Evolutionary conservation across 2,888 invertebrate species (phyloP), one percentile per base, ranked within the genome.

Genomic region (Aspidapion aeneum): DNA sequence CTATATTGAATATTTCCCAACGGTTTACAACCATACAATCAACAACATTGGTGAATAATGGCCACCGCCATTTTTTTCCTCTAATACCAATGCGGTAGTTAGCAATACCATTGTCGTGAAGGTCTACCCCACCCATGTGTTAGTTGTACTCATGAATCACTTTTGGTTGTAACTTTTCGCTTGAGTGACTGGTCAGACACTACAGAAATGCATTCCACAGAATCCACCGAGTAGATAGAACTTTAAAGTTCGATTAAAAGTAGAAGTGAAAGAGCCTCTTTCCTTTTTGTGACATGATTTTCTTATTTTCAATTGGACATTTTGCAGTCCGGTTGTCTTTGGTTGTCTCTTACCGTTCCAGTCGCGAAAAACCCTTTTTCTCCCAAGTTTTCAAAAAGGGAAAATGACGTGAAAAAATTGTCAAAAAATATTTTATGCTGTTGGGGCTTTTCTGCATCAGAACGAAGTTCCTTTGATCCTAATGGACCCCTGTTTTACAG

Each of bases 391-490:
- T 52, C 21, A 17, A 60, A 20, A 16, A 60, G 18, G n/a, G 7
- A 7, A 21, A 21, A 60, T 21, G 51, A 21, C n/a, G 54, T 52
- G 22, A 58, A 62, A 48, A 35, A 60, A 55, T 60, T 60, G 49
- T 59, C 55, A 55, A 63, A 63, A 48, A 59, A 54, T 48, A 63
- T 55, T 20, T 17, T 49, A 22, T 63, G 58, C 17, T 63, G 49
- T 21, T 18, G 21, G 17, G 51, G 35, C 21, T 57, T 56, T 16
- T 7, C 22, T 18, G 60, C 56, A 3, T 20, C 21, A 17, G 20
- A 7, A 55, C 55, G 55, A n/a, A 56, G 35, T 12, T 57, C 21
- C 17, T 49, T 5, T 50, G 56, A 35, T 35, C 12, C 12, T 3
- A 35, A 35, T 35, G 12, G 35, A 12, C 12, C 12, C 3, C 35